These are phyloP conservation scores for Siniperca undulata DNA, from an alignment of 2,797 vertebrate genomes.

Conservation along the genomic window DNA sequence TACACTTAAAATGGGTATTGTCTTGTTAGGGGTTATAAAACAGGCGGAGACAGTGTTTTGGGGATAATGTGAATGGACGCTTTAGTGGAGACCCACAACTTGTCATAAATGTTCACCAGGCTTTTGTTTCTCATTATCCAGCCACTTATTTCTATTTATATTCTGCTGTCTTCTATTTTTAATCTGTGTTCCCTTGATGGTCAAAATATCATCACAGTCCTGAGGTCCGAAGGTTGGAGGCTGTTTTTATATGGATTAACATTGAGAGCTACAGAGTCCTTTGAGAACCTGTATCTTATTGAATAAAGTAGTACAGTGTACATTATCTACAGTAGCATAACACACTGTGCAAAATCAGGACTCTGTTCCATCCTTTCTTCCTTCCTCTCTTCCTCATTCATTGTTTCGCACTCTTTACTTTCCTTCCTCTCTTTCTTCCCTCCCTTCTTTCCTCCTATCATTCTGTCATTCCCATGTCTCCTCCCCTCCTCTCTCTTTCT, in stretches of 20 bases:
- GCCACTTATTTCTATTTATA: no score
- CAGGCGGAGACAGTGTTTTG: not conserved
- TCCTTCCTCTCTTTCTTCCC: not conserved
- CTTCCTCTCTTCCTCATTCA: not conserved
- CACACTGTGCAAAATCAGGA: not conserved
- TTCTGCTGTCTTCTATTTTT: not conserved
- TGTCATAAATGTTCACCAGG: not conserved
- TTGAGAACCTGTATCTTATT: not conserved
- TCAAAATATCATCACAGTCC: constrained; percentile 17
- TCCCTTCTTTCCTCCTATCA: not conserved
- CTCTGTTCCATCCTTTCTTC: not conserved
- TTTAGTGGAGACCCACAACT: constrained; percentile 1
- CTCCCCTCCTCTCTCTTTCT: not conserved
- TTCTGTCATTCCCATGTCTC: not conserved
- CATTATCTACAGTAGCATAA: not conserved
- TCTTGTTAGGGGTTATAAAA: not conserved
- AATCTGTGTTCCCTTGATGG: constrained; percentile 7
- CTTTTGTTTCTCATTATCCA: not conserved
- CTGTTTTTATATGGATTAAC: constrained; percentile 5
- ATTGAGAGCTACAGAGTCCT: not conserved
- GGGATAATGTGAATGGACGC: not conserved
- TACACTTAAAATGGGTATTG: constrained; percentile 15
- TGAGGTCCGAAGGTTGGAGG: constrained; percentile 15
- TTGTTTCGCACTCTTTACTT: not conserved
- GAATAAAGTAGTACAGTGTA: not conserved